These are phyloP conservation scores for Heloderma charlesbogerti DNA, from an alignment of 2,113 vertebrate species.

Conservation along the genomic window DNA sequence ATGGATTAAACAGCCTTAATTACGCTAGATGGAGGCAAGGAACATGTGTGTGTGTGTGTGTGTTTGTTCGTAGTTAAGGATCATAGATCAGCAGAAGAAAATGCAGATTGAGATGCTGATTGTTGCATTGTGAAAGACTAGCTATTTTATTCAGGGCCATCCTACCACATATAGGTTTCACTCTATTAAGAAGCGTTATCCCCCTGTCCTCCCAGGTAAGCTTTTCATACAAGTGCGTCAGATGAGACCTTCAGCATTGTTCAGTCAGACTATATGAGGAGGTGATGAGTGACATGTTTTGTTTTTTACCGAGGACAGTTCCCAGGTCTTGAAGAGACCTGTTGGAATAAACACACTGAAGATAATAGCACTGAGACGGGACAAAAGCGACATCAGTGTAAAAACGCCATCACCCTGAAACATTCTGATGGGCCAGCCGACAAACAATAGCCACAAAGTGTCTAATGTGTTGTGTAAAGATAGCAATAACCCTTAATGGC, in stretches of 20 bases:
- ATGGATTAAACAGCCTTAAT: constrained; percentile 16
- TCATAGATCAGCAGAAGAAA: constrained; percentile 59
- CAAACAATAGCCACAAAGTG: constrained; percentile 57
- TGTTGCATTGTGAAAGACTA: constrained; percentile 6
- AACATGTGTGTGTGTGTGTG: background rate
- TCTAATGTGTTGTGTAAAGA: constrained; percentile 65
- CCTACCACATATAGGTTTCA: constrained; percentile 46
- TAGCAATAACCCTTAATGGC: constrained; percentile 73
- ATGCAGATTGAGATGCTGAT: constrained; percentile 52
- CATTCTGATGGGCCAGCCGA: constrained; percentile 63
- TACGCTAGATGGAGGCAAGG: background rate
- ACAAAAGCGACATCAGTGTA: constrained; percentile 65
- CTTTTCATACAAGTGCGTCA: background rate
- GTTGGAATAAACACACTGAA: constrained; percentile 64
- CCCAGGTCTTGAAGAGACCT: constrained; percentile 62
- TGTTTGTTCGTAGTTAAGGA: constrained; percentile 13
- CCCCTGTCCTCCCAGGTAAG: constrained; percentile 50
- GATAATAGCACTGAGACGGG: constrained; percentile 60
- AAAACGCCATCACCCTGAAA: constrained; percentile 68
- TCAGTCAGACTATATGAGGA: constrained; percentile 33
- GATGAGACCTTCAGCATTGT: constrained; percentile 57
- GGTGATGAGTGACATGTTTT: constrained; percentile 62
- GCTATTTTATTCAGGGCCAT: constrained; percentile 36
- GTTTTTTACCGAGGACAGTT: constrained; percentile 52
- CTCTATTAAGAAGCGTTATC: constrained; percentile 48